Base-by-base conservation (phyloP, 1,140 invertebrate genomes). In the Triops longicaudatus region DNA sequence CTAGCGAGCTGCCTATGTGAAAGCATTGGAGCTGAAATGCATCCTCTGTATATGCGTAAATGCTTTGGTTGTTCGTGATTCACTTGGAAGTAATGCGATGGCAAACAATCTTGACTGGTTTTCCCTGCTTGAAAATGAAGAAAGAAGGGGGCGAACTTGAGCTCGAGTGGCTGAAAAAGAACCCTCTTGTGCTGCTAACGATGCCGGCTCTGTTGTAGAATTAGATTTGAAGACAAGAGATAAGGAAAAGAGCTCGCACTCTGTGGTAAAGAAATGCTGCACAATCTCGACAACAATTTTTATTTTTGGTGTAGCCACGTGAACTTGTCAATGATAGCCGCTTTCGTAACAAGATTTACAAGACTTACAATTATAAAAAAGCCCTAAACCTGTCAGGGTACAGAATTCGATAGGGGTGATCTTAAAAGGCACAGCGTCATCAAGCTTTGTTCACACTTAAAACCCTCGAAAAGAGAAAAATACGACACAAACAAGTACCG, bases 91-190 rank as follows among this genome's bases (percentile, higher is more conserved):
- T 14, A n/a, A 63, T 17, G n/a, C 50, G 14, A 22, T 22, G 50
- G 50, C 50, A 63, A 37, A 22, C 50, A 63, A 22, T 63, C 50
- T 63, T 63, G 50, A 63, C 50, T 63, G 50, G 31, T 11, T 63
- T 17, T 14, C 50, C 22, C 50, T 63, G 17, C 17, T 63, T n/a
- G 50, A 17, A 63, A 22, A 22, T 63, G 50, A 63, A 63, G 50
- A 63, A 63, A 37, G 31, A n/a, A n/a, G 50, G 50, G 50, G 50
- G 7, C 17, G 50, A 22, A 63, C 10, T 63, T 63, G 50, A 63
- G 17, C 50, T 63, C 14, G 50, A 63, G 50, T 63, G 50, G 50
- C 50, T 63, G 50, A 63, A 63, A 63, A 63, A 63, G 50, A 63
- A 17, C 50, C 50, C 50, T 63, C 50, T 63, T 63, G 14, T 12